Evolutionary conservation across 2,888 invertebrate genomes (phyloP).

Genomic region (Lydus trimaculatus): DNA sequence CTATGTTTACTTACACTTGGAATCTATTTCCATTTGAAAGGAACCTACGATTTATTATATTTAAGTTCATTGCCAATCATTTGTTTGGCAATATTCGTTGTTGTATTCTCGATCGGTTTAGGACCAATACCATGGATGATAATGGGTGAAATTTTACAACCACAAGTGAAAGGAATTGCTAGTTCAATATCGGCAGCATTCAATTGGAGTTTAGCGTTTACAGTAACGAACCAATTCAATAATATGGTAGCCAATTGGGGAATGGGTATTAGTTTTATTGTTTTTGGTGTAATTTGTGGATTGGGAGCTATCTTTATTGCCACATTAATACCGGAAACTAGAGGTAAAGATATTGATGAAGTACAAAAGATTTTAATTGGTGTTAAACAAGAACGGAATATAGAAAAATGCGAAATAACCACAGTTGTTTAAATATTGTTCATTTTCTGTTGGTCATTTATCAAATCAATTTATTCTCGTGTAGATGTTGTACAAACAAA

Average conservation of each 20-base stretch:
- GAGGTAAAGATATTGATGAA: constrained; percentile 65
- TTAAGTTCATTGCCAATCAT: constrained; percentile 43
- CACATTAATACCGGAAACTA: constrained; percentile 74
- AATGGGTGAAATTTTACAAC: constrained; percentile 72
- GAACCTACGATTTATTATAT: constrained; percentile 40
- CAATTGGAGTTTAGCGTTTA: constrained; percentile 75
- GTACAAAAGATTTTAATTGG: constrained; percentile 63
- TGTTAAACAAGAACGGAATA: constrained; percentile 11
- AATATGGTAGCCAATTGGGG: constrained; percentile 65
- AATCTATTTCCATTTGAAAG: constrained; percentile 55
- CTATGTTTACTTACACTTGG: constrained; percentile 59
- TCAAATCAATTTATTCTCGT: neutral
- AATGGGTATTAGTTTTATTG: constrained; percentile 70
- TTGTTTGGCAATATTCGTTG: constrained; percentile 43
- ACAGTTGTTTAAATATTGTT: constrained; percentile 9
- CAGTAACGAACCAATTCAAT: constrained; percentile 69
- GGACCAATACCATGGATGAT: constrained; percentile 80
- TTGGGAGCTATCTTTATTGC: constrained; percentile 70
- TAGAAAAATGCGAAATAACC: constrained; percentile 10
- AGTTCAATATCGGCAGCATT: constrained; percentile 72
- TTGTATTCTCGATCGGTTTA: constrained; percentile 69
- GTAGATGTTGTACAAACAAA: neutral
- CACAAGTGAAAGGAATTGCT: constrained; percentile 69
- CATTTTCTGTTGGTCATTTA: neutral
- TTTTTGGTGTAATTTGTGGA: constrained; percentile 69